Evolutionary conservation across 2,113 vertebrate species (phyloP).

Genomic region (Oncorhynchus mykiss): DNA sequence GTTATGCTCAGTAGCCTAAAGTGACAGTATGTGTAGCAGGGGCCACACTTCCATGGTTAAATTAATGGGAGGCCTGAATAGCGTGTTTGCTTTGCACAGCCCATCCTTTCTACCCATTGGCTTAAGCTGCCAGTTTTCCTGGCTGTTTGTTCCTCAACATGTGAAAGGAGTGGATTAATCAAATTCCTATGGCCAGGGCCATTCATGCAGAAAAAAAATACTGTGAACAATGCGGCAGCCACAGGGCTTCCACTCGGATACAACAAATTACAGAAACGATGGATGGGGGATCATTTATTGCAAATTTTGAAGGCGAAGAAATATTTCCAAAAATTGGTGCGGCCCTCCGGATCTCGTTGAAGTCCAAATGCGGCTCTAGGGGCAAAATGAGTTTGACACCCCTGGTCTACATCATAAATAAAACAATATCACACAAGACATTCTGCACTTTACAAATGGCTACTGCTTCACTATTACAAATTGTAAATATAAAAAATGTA

Average conservation of each 20-base stretch:
- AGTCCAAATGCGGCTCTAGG: no score
- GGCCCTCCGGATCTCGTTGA: no score
- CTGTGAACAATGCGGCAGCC: conserved; percentile 33
- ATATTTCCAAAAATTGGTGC: no score
- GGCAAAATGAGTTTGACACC: no score
- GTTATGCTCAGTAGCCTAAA: neutral
- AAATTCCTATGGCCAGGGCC: conserved; percentile 44
- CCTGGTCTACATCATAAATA: no score
- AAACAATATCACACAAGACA: no score
- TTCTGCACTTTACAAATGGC: no score
- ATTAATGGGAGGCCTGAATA: conserved; percentile 5
- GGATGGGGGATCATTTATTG: no score
- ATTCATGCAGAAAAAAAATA: conserved; percentile 73
- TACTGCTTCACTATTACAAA: no score
- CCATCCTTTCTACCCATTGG: conserved; percentile 17
- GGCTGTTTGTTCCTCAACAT: conserved; percentile 53
- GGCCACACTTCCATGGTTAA: neutral
- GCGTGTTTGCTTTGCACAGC: conserved; percentile 14
- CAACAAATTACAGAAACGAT: no score
- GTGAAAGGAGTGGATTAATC: conserved; percentile 67
- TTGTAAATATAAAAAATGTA: no score
- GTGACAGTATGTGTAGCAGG: neutral
- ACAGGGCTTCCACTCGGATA: conserved; percentile 39
- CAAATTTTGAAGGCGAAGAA: no score
- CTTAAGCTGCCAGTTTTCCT: conserved; percentile 27